phyloP scores from a whole-genome alignment of 2,797 vertebrate genomes.

The Melanotaenia nigrans region DNA sequence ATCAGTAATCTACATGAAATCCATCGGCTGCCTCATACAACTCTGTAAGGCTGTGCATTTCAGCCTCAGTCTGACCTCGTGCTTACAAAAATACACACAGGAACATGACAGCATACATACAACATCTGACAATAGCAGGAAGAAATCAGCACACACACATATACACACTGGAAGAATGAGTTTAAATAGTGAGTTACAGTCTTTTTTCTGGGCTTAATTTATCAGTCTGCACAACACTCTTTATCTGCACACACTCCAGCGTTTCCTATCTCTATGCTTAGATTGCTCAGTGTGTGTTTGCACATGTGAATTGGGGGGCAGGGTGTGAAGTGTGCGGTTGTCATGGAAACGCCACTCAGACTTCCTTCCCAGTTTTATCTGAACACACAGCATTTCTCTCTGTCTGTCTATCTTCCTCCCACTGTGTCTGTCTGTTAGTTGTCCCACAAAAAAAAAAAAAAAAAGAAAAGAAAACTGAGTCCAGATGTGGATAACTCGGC shows the following conservation, averaged over 20 bases:
- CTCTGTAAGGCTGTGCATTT: not conserved
- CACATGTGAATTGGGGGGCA: constrained; percentile 23
- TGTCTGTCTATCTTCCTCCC: constrained; percentile 55
- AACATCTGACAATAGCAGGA: constrained; percentile 73
- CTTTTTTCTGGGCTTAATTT: constrained; percentile 25
- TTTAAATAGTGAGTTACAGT: constrained; percentile 1
- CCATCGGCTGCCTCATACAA: not conserved
- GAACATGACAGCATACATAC: constrained; percentile 47
- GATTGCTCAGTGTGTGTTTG: constrained; percentile 18
- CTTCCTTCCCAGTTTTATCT: constrained; percentile 78
- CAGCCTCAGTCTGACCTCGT: constrained; percentile 47
- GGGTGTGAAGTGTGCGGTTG: constrained; percentile 71
- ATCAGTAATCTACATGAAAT: not conserved
- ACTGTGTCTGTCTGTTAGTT: constrained; percentile 8
- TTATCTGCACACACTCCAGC: constrained; percentile 30
- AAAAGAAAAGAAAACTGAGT: not conserved
- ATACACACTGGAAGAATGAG: not conserved
- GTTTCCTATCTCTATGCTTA: constrained; percentile 16
- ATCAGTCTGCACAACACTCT: constrained; percentile 29
- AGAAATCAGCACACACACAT: constrained; percentile 62
- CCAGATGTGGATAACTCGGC: not conserved
- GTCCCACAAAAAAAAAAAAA: not conserved
- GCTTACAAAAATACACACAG: constrained; percentile 26
- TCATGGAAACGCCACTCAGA: constrained; percentile 76
- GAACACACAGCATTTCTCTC: constrained; percentile 67